Evolutionary conservation across 2,797 vertebrate species (phyloP).

Genomic region (Molossus alvarezi): DNA sequence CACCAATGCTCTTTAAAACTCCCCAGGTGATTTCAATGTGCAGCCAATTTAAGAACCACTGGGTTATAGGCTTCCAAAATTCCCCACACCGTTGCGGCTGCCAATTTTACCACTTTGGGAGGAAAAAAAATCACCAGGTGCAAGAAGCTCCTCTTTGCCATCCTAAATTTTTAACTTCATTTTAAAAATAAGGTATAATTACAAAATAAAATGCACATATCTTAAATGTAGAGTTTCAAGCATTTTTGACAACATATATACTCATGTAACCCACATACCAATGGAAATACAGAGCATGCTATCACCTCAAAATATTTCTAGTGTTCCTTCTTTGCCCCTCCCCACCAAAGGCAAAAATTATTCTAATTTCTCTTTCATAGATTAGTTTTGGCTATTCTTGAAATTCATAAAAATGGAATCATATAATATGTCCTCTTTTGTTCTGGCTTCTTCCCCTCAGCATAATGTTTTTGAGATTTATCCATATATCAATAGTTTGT

Average conservation of each 20-base stretch:
- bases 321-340: neutral
- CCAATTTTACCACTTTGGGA: constrained; percentile 66
- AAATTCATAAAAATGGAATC: constrained; percentile 22
- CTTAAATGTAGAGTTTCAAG: neutral
- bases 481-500: neutral
- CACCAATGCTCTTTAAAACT: constrained; percentile 59
- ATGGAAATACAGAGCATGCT: neutral
- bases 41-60: constrained; percentile 61
- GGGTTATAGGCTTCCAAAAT: constrained; percentile 57
- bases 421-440: neutral
- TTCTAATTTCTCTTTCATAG: neutral
- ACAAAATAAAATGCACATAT: neutral
- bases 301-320: neutral
- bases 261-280: neutral
- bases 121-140: constrained; percentile 36
- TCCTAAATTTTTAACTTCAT: constrained; percentile 5
- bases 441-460: neutral
- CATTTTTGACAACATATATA: constrained; percentile 12
- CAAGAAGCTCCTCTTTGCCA: constrained; percentile 58
- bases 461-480: neutral
- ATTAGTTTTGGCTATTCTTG: neutral
- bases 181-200: neutral
- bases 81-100: neutral
- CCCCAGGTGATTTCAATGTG: constrained; percentile 12
- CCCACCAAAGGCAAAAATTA: neutral